Conservation (phyloP, 2,888 invertebrate genomes). For the Apotomis turbidana region DNA sequence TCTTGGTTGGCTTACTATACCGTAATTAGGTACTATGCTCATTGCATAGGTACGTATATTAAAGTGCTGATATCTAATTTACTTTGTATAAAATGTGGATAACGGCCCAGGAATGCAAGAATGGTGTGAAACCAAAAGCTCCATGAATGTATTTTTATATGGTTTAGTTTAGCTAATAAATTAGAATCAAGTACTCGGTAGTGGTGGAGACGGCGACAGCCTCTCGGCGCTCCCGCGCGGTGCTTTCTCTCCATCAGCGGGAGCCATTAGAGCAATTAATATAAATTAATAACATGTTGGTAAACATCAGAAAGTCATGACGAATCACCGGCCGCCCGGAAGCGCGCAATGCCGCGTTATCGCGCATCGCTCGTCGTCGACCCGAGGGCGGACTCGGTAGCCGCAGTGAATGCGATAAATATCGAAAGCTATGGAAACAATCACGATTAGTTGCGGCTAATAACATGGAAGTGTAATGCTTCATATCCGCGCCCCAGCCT, state of each 20-base stretch:
- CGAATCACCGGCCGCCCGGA: constrained; percentile 10
- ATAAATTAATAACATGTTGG: constrained; percentile 36
- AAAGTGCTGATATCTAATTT: too few species aligned
- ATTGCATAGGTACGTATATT: too few species aligned
- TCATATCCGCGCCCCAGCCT: constrained; percentile 24
- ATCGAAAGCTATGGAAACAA: constrained; percentile 28
- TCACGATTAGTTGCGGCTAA: constrained; percentile 25
- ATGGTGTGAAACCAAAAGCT: too few species aligned
- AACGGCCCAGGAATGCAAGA: too few species aligned
- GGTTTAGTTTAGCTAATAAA: not conserved
- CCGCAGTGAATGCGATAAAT: constrained; percentile 4
- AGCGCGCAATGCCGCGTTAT: constrained; percentile 4
- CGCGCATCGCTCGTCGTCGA: not conserved
- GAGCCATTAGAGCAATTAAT: constrained; percentile 33
- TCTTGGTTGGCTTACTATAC: too few species aligned
- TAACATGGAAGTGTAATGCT: constrained; percentile 32
- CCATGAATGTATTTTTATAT: not conserved
- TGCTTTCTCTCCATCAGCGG: constrained; percentile 28
- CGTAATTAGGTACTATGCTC: too few species aligned
- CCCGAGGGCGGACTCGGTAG: not conserved
- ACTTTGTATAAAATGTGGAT: too few species aligned
- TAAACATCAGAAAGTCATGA: constrained; percentile 33
- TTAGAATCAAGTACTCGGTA: not conserved
- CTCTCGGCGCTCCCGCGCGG: not conserved
- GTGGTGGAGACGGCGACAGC: constrained; percentile 1